Evolutionary conservation across 2,797 vertebrate genomes (phyloP).

Genomic region (Odontamblyopus lacepedii): DNA sequence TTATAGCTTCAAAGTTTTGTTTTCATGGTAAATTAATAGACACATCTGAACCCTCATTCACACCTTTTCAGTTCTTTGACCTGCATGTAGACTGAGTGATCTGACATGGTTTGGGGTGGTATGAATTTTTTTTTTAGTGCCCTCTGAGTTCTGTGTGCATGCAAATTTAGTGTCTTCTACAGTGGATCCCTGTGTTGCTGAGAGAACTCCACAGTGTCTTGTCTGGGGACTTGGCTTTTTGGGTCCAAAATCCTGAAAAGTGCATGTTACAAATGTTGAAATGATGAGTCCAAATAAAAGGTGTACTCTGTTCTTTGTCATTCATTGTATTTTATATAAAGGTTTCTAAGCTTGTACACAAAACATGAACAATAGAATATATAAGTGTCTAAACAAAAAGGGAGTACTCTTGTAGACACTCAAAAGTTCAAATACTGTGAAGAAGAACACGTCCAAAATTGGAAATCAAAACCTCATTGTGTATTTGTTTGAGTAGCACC

Average conservation of each 20-base stretch:
- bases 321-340: background rate
- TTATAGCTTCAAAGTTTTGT: too few relatives aligned
- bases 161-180: too few relatives aligned
- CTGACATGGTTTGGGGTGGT: too few relatives aligned
- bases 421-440: conserved; percentile 1
- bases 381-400: background rate
- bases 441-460: background rate
- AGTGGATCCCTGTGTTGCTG: too few relatives aligned
- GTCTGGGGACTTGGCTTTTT: too few relatives aligned
- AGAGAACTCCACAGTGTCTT: too few relatives aligned
- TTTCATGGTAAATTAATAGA: too few relatives aligned
- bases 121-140: too few relatives aligned
- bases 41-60: too few relatives aligned
- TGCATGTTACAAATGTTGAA: background rate
- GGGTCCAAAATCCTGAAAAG: background rate
- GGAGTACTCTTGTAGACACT: background rate
- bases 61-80: too few relatives aligned
- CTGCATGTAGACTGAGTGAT: too few relatives aligned
- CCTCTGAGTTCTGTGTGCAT: too few relatives aligned
- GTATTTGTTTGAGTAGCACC: conserved; percentile 15
- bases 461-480: background rate
- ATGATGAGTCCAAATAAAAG: background rate
- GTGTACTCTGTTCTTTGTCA: background rate
- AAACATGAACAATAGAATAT: background rate
- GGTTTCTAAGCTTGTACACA: background rate